Evolutionary conservation across 2,888 invertebrate genomes (phyloP), one percentile per base, ranked within the genome.

Genomic region (Calameuta filiformis): DNA sequence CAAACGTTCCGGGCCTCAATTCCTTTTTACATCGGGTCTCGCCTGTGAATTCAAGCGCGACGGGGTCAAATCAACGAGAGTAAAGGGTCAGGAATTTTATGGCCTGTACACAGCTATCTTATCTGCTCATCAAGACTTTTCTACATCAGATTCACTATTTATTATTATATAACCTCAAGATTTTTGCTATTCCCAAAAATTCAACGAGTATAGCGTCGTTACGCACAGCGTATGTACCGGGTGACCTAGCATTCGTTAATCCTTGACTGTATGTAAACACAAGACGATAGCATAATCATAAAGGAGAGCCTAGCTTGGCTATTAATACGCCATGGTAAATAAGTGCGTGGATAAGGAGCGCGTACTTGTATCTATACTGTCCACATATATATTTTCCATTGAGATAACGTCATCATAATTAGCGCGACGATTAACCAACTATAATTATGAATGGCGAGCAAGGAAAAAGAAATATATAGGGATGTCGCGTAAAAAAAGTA

Each of bases 31-130:
- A 23, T 56, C 9, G 1, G 23, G 23, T 2, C 56, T 6, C 23
- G 56, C 23, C 56, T 56, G 79, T 79, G 76, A 77, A 81, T 80
- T 79, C 79, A 80, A 80, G 79, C 80, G 81, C 80, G 79, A 56
- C 81, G 78, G 75, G 84, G 82, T 85, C 81, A 81, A 79, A 73
- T 79, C 56, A 23, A 76, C 79, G 76, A 76, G 75, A 80, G 73
- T 79, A 74, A 4, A 77, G 74, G 84, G 85, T 85, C 85, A 81
- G 68, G 82, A 85, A 85, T 85, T 82, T 80, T 9, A 56, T 56
- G 56, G 6, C 9, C 56, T 4, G 12, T 56, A 6, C 23, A 23
- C 15, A 56, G 56, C 56, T 9, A 9, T 56, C 15, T 9, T 2
- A 9, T 56, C 23, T 56, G 9, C 56, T 56, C 23, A 23, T 56